A percentile compares a stretch with the other conserved stretches of the same genome.
phyloP scores from a whole-genome alignment of 2,113 vertebrate genomes.

The Colius striatus region DNA sequence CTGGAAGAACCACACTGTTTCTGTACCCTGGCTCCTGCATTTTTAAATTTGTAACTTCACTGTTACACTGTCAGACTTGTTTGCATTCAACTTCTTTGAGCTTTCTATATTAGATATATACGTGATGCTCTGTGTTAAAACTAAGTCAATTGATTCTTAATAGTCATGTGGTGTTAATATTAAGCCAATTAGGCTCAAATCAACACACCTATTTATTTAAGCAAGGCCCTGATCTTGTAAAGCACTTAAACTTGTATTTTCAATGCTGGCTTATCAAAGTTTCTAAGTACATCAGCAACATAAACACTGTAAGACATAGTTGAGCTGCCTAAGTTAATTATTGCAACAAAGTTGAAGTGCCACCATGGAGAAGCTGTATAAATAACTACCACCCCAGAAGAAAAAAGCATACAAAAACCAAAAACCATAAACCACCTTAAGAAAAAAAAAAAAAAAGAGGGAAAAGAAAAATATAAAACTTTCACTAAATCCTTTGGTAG shows the following conservation, averaged over 20 bases:
- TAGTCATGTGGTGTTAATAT: constrained; percentile 58
- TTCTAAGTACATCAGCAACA: background rate
- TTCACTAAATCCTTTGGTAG: background rate
- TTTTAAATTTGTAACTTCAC: constrained; percentile 61
- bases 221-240: background rate
- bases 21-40: constrained; percentile 41
- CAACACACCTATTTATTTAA: constrained; percentile 47
- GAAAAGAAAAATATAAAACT: background rate
- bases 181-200: constrained; percentile 50
- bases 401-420: no score
- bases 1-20: constrained; percentile 43
- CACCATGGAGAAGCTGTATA: background rate
- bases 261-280: constrained; percentile 9
- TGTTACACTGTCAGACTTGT: constrained; percentile 15
- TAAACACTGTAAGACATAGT: background rate
- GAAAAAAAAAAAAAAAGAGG: no score
- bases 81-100: constrained; percentile 59
- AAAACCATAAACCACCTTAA: no score
- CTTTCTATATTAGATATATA: constrained; percentile 51
- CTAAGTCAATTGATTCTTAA: constrained; percentile 57
- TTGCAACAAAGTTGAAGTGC: background rate
- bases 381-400: background rate
- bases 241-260: background rate
- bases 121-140: background rate
- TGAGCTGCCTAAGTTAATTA: background rate